A percentile compares a stretch with the other conserved stretches of the same genome.
phyloP scores from a whole-genome alignment of 1,140 invertebrate species.

The Drosophila littoralis region DNA sequence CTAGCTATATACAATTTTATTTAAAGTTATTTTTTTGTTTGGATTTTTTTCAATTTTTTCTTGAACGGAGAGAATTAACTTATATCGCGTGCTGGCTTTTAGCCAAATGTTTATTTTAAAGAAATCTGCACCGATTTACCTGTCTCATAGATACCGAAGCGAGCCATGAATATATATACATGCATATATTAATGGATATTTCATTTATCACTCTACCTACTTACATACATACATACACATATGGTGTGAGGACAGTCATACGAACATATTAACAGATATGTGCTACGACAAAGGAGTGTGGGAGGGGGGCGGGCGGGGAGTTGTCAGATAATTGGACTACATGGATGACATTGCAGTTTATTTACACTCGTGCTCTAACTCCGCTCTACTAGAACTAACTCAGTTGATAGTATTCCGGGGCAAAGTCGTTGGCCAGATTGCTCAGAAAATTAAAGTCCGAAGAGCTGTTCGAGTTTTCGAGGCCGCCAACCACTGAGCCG shows the following conservation, averaged over 20 bases:
- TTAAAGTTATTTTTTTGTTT: conserved; percentile 17
- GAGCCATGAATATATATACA: conserved; percentile 8
- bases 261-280: conserved; percentile 66
- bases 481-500: conserved; percentile 30
- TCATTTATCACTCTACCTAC: conserved; percentile 33
- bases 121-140: conserved; percentile 12
- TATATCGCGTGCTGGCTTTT: conserved; percentile 37
- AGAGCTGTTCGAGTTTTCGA: conserved; percentile 94
- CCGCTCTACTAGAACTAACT: conserved; percentile 80
- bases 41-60: conserved; percentile 1
- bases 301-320: not conserved
- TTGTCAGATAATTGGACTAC: conserved; percentile 24
- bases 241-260: conserved; percentile 24
- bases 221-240: conserved; percentile 38
- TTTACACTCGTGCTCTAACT: conserved; percentile 1
- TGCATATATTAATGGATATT: not conserved
- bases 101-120: conserved; percentile 48
- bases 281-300: conserved; percentile 28
- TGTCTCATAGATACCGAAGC: conserved; percentile 1
- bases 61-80: conserved; percentile 19
- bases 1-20: conserved; percentile 65
- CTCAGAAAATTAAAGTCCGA: conserved; percentile 96
- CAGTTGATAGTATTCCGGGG: conserved; percentile 92
- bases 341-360: conserved; percentile 19
- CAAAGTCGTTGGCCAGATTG: conserved; percentile 95